Evolutionary conservation across 2,888 invertebrate species (phyloP).

Genomic region (Allophyes oxyacanthae): DNA sequence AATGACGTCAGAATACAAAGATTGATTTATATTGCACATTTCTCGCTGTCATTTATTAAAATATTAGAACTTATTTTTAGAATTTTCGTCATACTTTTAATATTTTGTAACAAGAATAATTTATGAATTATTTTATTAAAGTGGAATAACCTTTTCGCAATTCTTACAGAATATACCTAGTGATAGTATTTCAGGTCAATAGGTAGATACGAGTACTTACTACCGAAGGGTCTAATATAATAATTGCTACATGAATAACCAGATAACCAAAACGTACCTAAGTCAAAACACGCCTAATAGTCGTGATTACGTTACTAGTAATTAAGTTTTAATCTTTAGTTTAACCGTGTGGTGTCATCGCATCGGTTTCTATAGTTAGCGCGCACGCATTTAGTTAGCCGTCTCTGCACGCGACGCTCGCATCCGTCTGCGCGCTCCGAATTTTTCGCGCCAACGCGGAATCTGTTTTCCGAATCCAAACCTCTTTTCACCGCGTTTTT

Average conservation of each 20-base stretch:
- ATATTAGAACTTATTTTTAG: not conserved
- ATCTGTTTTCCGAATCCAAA: conserved; percentile 63
- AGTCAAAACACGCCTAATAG: conserved; percentile 42
- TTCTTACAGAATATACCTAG: conserved; percentile 26
- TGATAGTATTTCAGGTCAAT: conserved; percentile 14
- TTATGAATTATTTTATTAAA: too few relatives aligned
- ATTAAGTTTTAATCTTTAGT: conserved; percentile 51
- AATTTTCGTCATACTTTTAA: not conserved
- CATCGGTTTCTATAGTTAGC: conserved; percentile 73
- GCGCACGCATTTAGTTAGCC: conserved; percentile 77
- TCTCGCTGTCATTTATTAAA: conserved; percentile 17
- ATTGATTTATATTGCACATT: conserved; percentile 27
- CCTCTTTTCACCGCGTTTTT: conserved; percentile 48
- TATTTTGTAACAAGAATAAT: conserved; percentile 1
- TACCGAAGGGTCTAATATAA: conserved; percentile 45
- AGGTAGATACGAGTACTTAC: too few relatives aligned
- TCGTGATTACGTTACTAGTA: conserved; percentile 48
- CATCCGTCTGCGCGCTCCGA: conserved; percentile 74
- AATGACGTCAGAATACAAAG: conserved; percentile 54
- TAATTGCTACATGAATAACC: conserved; percentile 48
- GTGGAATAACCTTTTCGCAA: too few relatives aligned
- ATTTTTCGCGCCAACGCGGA: conserved; percentile 78
- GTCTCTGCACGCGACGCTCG: conserved; percentile 83
- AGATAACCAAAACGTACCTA: conserved; percentile 24
- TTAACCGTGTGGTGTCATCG: conserved; percentile 64